phyloP scores from a whole-genome alignment of 30 jellyfish, hydroid and myxozoan genomes.

The Phacellophora camtschatica region DNA sequence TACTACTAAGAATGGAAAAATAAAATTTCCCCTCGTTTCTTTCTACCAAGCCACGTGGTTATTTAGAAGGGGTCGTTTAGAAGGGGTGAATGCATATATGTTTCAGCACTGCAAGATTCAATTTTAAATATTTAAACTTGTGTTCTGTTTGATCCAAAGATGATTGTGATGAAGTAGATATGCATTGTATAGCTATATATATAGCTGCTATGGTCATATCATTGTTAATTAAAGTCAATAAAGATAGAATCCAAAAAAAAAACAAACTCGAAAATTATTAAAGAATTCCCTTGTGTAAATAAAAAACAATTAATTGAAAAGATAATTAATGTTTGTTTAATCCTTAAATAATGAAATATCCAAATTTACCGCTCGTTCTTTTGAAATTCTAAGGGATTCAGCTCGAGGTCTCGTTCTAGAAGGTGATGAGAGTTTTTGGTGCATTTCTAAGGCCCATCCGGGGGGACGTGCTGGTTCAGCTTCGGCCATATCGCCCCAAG shows the following conservation, averaged over 20 bases:
- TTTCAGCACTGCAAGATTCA: no score
- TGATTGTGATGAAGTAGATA: not conserved
- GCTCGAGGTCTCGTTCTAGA: slow-evolving; percentile 91
- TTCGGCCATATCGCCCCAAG: slow-evolving; percentile 85
- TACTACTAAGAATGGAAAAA: no score
- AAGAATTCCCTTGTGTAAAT: not conserved
- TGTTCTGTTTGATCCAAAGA: no score
- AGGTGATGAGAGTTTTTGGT: slow-evolving; percentile 94
- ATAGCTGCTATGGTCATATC: not conserved
- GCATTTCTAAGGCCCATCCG: slow-evolving; percentile 96
- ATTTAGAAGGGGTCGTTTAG: no score
- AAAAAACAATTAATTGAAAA: no score
- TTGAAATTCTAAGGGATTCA: slow-evolving; percentile 91
- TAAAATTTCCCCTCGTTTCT: no score
- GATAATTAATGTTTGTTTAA: no score
- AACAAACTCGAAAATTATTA: not conserved
- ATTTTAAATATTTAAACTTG: no score
- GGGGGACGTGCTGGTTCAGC: slow-evolving; percentile 90
- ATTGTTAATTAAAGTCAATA: not conserved
- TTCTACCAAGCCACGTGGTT: no score
- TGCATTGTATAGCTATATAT: no score
- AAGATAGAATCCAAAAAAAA: not conserved
- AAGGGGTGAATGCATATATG: no score
- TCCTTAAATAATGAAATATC: no score
- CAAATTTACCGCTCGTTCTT: slow-evolving; percentile 92